phyloP scores from a whole-genome alignment of 2,113 vertebrate genomes.

The Otis tarda region DNA sequence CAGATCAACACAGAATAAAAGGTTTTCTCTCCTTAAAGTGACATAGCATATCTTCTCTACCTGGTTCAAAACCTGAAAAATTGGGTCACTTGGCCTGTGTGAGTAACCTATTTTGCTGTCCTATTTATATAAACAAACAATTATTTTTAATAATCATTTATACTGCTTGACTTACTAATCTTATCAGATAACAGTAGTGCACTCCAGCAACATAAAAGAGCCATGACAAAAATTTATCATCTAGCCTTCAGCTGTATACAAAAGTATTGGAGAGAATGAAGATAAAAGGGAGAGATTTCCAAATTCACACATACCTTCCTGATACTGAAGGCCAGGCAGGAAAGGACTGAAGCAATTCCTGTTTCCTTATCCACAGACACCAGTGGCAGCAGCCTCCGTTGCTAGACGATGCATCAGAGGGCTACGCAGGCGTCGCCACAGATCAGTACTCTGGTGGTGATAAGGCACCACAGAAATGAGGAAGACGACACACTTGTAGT shows the following conservation, averaged over 20 bases:
- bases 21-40: not conserved
- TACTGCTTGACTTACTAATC: conserved; percentile 24
- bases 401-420: not conserved
- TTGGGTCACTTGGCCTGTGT: conserved; percentile 33
- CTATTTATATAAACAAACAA: conserved; percentile 55
- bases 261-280: not conserved
- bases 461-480: not conserved
- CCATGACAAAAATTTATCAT: conserved; percentile 7
- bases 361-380: not conserved
- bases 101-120: conserved; percentile 47
- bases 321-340: not conserved
- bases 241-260: not conserved
- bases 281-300: not conserved
- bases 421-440: not conserved
- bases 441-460: not conserved
- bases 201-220: not conserved
- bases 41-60: not conserved
- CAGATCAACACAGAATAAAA: not conserved
- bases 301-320: not conserved
- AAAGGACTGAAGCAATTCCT: not conserved
- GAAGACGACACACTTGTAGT: not conserved
- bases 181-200: not conserved
- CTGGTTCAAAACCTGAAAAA: conserved; percentile 26
- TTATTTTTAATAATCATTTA: conserved; percentile 62
- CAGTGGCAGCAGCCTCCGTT: not conserved